These are phyloP conservation scores for Stegodyphus dumicola DNA, from an alignment of 1,140 invertebrate species.

Conservation along the genomic window DNA sequence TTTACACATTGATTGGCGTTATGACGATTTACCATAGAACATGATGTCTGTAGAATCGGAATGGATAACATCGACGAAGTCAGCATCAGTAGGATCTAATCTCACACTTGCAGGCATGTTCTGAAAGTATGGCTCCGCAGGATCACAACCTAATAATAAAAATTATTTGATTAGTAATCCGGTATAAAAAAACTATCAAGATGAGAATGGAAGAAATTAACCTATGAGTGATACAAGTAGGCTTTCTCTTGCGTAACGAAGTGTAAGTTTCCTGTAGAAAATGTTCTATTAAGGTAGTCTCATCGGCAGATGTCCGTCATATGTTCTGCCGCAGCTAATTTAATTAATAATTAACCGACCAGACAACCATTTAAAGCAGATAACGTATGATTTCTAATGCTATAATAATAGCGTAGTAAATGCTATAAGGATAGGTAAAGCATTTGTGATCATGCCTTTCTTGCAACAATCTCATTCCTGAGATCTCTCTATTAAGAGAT, in stretches of 20 bases:
- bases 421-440: no score
- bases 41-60: constrained; percentile 76
- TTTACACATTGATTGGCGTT: no score
- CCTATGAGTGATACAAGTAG: not conserved
- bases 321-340: no score
- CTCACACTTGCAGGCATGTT: constrained; percentile 82
- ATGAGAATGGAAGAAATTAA: not conserved
- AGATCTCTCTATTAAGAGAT: no score
- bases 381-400: no score
- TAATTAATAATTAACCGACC: no score
- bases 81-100: constrained; percentile 83
- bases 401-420: no score
- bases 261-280: not conserved
- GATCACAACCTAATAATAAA: constrained; percentile 75
- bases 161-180: not conserved
- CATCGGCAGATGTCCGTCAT: no score
- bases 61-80: constrained; percentile 87
- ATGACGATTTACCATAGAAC: constrained; percentile 14
- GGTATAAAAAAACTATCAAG: not conserved
- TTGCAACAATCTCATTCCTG: no score
- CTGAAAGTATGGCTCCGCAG: constrained; percentile 88
- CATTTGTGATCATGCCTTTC: no score
- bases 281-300: not conserved
- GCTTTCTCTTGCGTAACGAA: not conserved
- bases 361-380: no score